Evolutionary conservation across 2,113 vertebrate species (phyloP), one percentile per base, ranked within the genome.

Genomic region (Chrysochloris asiatica): DNA sequence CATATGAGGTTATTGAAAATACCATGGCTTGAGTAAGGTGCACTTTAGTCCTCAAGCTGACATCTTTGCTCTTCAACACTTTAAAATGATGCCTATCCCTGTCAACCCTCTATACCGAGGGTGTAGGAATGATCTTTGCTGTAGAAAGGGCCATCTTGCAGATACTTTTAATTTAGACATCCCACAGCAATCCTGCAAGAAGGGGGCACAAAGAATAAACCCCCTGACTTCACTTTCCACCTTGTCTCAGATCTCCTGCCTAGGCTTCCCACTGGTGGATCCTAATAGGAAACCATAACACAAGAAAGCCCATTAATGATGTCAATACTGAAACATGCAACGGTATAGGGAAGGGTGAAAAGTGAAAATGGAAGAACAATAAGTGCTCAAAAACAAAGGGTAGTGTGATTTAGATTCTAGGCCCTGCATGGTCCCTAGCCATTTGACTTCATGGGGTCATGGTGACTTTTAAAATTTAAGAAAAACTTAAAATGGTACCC

Each of bases 221-320:
- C 75, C 56, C 8, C 45, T 69, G 59, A 89, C 17, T 14, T 65
- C 21, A 50, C 13, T 56, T 26, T 63, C 21, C 4, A 83, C 83
- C 7, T 22, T 77, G n/a, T 36, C 61, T 72, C 77, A 86, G 43
- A 73, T 71, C 47, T 52, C 7, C 61, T 72, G 30, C 33, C 16
- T 52, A 33, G 43, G 19, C 33, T 73, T 67, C n/a, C 72, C 47
- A 77, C 26, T 72, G 33, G 38, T 78, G 61, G 16, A 90, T 72
- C 11, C 61, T 30, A 63, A 65, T 2, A 78, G 45, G 47, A 83
- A 56, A 3, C 24, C 26, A 65, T 41, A 69, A 75, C 41, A 38
- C 47, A 90, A 67, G 52, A 87, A 88, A 92, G 22, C 9, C 17
- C 33, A 65, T 72, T 52, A 52, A 85, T 84, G 36, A 76, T 79